Percentiles rank a stretch among this genome's conserved stretches.
These are phyloP conservation scores for Orgyia antiqua DNA, from an alignment of 2,888 invertebrate genomes.

Conservation along the genomic window DNA sequence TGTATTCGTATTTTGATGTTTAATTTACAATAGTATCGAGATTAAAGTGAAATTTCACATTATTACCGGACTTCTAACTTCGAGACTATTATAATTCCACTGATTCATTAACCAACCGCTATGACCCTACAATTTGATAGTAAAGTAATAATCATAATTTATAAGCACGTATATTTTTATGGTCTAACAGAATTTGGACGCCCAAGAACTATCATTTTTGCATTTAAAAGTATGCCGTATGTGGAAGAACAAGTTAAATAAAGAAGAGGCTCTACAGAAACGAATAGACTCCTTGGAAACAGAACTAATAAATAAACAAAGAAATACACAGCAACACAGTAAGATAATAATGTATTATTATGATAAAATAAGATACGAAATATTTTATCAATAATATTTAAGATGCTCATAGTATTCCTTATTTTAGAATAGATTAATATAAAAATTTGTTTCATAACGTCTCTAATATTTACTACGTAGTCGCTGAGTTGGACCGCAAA, in stretches of 20 bases:
- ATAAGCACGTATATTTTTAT: not conserved
- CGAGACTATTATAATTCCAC: too few relatives aligned
- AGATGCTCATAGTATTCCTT: too few relatives aligned
- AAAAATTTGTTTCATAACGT: too few relatives aligned
- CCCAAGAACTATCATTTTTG: constrained; percentile 74
- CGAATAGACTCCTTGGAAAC: constrained; percentile 64
- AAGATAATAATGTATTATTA: constrained; percentile 21
- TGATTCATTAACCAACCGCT: too few relatives aligned
- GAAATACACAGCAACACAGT: constrained; percentile 70
- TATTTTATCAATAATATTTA: too few relatives aligned
- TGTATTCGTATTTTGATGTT: constrained; percentile 10
- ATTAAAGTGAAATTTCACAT: too few relatives aligned
- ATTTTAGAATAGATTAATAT: too few relatives aligned
- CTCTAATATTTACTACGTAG: constrained; percentile 29
- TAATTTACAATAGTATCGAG: not conserved
- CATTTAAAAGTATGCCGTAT: constrained; percentile 74
- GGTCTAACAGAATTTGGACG: constrained; percentile 52
- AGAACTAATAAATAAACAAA: constrained; percentile 67
- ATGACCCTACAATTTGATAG: too few relatives aligned
- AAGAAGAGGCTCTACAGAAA: constrained; percentile 63
- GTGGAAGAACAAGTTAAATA: constrained; percentile 58
- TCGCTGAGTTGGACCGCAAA: constrained; percentile 59
- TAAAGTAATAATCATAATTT: too few relatives aligned
- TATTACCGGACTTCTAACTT: too few relatives aligned
- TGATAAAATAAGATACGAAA: too few relatives aligned